Percentiles rank a stretch among this genome's conserved stretches.
Conservation (phyloP, 2,797 vertebrate genomes). For the Lithobates pipiens region DNA sequence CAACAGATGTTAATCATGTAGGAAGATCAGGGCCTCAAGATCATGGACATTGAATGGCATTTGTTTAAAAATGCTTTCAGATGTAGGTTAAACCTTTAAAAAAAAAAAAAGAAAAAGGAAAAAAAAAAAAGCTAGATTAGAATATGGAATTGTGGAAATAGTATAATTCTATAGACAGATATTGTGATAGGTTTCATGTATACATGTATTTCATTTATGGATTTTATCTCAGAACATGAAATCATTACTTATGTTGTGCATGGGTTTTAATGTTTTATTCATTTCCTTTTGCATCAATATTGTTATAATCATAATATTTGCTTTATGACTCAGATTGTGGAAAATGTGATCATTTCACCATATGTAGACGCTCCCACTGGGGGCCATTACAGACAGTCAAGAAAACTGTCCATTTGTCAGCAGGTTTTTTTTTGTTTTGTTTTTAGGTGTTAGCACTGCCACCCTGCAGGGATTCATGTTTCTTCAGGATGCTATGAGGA, state of each 20-base stretch:
- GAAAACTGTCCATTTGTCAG: background rate
- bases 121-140: background rate
- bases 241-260: background rate
- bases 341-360: background rate
- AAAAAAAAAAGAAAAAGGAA: too few species aligned
- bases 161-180: background rate
- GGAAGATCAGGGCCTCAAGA: slow-evolving; percentile 62
- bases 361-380: background rate
- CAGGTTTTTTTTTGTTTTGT: background rate
- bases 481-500: background rate
- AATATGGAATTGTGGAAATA: slow-evolving; percentile 4
- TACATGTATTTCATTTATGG: background rate
- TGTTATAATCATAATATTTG: background rate
- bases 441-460: background rate
- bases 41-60: slow-evolving; percentile 74
- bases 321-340: background rate
- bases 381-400: background rate
- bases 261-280: background rate
- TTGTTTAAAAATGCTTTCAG: slow-evolving; percentile 75
- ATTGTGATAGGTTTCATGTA: background rate
- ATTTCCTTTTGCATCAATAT: background rate
- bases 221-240: background rate
- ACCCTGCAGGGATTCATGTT: background rate
- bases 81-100: slow-evolving; percentile 58
- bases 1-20: slow-evolving; percentile 72